A percentile compares a stretch with the other conserved stretches of the same genome.
Conservation (phyloP, 1,140 invertebrate species). For the Brachionus rubens region DNA sequence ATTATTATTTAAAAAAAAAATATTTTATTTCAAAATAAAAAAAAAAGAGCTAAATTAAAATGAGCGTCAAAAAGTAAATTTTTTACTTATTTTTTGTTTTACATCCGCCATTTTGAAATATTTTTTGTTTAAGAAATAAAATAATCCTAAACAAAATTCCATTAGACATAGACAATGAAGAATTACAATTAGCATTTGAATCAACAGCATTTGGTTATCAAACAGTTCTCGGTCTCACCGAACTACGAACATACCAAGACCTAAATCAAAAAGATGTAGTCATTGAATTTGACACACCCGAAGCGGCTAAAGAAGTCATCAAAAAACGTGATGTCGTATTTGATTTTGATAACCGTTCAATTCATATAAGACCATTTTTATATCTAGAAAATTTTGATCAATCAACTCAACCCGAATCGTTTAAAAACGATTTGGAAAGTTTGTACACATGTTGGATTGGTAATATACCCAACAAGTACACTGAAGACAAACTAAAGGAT, state of each 20-base stretch:
- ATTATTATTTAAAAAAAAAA: too few species aligned
- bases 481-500: too few species aligned
- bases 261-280: background rate
- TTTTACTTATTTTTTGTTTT: too few species aligned
- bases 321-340: background rate
- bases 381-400: background rate
- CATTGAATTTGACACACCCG: background rate
- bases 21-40: too few species aligned
- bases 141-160: background rate
- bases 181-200: background rate
- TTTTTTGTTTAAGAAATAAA: background rate
- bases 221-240: background rate
- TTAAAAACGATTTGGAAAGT: too few species aligned
- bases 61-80: too few species aligned
- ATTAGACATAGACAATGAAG: background rate
- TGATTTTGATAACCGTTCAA: background rate
- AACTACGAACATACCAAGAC: background rate
- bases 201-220: slow-evolving; percentile 12
- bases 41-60: too few species aligned
- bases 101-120: too few species aligned
- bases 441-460: too few species aligned
- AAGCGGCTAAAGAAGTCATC: background rate
- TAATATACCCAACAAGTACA: too few species aligned
- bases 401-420: too few species aligned
- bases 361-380: background rate